These are phyloP conservation scores for Paramuricea clavata DNA, from an alignment of 92 coral and sea anemone species.

Conservation along the genomic window DNA sequence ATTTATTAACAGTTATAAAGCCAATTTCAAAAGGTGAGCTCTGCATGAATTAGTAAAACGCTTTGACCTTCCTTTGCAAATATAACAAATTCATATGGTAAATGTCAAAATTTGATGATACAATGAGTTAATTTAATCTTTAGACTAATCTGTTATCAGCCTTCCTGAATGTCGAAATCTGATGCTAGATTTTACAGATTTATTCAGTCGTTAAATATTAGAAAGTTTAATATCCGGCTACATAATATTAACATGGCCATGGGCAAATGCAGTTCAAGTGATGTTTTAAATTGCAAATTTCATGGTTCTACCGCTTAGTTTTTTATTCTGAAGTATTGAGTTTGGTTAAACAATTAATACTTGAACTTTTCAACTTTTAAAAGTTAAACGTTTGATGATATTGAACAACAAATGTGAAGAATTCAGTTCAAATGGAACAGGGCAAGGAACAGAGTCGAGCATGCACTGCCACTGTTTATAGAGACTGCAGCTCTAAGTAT, in stretches of 20 bases:
- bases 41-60: neutral
- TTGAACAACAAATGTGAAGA: neutral
- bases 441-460: no score
- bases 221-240: constrained; percentile 5
- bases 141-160: neutral
- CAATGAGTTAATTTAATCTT: neutral
- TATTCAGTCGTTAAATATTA: neutral
- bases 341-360: neutral
- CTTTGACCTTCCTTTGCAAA: constrained; percentile 9
- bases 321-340: neutral
- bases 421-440: no score
- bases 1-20: constrained; percentile 3
- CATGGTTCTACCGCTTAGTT: neutral
- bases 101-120: constrained; percentile 8
- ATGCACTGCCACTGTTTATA: neutral
- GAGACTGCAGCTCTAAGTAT: neutral
- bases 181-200: neutral
- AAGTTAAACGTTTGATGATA: neutral
- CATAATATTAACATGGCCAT: neutral
- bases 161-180: neutral
- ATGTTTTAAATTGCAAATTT: neutral
- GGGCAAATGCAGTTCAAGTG: neutral
- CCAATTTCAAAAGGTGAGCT: constrained; percentile 14
- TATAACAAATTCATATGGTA: neutral
- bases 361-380: neutral